Evolutionary conservation across 2,113 vertebrate species (phyloP).

Genomic region (Mesoclemmys tuberculata): DNA sequence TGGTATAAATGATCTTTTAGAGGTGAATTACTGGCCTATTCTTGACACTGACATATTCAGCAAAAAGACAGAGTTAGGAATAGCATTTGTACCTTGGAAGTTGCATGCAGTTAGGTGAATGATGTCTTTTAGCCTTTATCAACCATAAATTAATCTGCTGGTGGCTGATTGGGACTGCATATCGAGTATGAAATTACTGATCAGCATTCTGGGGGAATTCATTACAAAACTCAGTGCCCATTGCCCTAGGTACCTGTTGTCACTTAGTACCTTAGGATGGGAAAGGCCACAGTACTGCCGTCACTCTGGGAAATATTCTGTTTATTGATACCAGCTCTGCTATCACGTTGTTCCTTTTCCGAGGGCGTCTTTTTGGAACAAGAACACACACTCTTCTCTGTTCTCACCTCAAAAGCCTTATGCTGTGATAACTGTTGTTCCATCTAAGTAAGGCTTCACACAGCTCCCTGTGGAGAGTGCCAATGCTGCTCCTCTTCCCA

Average conservation of each 20-base stretch:
- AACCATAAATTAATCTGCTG: neutral
- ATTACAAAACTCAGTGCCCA: neutral
- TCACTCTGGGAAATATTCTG: neutral
- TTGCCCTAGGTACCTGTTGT: neutral
- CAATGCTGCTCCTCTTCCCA: neutral
- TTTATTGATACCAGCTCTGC: neutral
- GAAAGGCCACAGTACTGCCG: neutral
- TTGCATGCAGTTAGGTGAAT: conserved; percentile 42
- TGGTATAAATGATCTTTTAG: conserved; percentile 27
- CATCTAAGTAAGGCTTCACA: neutral
- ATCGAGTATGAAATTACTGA: neutral
- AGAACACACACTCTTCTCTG: neutral
- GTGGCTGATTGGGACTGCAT: neutral
- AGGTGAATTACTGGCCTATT: neutral
- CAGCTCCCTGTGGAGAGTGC: neutral
- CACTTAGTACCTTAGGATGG: too few species aligned
- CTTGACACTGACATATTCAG: conserved; percentile 19
- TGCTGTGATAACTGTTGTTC: neutral
- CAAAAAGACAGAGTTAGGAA: neutral
- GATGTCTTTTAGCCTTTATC: neutral
- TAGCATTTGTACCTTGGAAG: neutral
- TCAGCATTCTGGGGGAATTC: neutral
- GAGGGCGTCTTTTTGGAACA: neutral
- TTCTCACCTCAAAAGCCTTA: neutral
- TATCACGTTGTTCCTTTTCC: neutral